Evolutionary conservation across 2,888 invertebrate genomes (phyloP), one percentile per base, ranked within the genome.

Genomic region (Argynnis bischoffii): DNA sequence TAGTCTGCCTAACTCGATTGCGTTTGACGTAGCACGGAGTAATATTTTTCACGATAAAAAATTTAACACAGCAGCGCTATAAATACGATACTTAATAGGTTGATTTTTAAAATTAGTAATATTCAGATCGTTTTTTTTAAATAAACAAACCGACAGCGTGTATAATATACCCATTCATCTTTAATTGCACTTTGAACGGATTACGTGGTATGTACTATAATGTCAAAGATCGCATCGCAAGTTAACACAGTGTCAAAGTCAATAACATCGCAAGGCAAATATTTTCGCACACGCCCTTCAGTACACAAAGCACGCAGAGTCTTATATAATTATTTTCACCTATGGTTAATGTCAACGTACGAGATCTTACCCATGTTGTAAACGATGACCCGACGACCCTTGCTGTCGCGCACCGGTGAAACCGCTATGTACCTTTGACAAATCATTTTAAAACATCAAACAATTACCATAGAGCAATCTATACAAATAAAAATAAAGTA

Each of bases 351-450:
- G 76, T 77, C 76, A 77, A 67, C 72, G 73, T 59, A 64, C 41
- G 21, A 14, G 53, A 63, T 81, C 92, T 93, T 91, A 95, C 95
- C 90, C 83, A 94, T 94, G 76, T 93, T 89, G 76, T 93, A 93
- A 69, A 97, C 93, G 78, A 97, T 94, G 72, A 97, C 96, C 76
- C 96, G 94, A 1, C 97, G 94, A 61, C 97, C 97, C 76, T 93
- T 86, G 75, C 89, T 92, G 86, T 97, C 97, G 70, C 96, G 93
- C 70, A 95, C 94, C 46, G 97, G 97, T 64, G 96, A 95, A 26
- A 95, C 95, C 77, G 95, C 95, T 75, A 96, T 94, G 82, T 96
- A 97, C 80, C 95, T 95, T 77, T 66, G 83, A 82, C 35, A 41
- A 41, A 41, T 35, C 35, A 35, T 41, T 41, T 41, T 41, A 8